phyloP scores from a whole-genome alignment of 2,888 invertebrate species.

The Sisyra nigra region DNA sequence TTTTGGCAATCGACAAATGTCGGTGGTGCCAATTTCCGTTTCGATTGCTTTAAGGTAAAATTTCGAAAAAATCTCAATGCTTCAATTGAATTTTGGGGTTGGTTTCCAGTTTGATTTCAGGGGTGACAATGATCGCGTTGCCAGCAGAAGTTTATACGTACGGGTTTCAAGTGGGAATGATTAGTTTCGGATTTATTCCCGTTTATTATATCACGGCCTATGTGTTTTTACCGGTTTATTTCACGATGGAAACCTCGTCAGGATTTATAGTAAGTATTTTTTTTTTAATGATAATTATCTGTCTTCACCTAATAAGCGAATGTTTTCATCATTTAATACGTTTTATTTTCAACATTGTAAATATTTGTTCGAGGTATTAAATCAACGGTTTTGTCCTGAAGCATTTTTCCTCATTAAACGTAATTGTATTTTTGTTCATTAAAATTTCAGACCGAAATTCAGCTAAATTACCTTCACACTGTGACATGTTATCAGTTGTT shows the following conservation, averaged over 20 bases:
- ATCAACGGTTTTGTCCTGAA: no score
- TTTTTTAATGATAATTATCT: not conserved
- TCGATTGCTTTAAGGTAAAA: conserved; percentile 4
- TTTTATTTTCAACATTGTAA: conserved; percentile 4
- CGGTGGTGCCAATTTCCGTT: conserved; percentile 1
- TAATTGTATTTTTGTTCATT: no score
- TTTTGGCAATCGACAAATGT: not conserved
- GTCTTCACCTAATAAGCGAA: not conserved
- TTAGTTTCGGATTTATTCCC: not conserved
- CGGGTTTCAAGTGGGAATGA: conserved; percentile 2
- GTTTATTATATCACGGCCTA: conserved; percentile 1
- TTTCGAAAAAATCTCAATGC: not conserved
- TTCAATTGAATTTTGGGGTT: not conserved
- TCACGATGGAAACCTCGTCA: conserved; percentile 2
- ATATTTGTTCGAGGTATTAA: no score
- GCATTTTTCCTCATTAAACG: no score
- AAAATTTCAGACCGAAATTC: no score
- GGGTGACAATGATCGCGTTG: conserved; percentile 1
- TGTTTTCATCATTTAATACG: not conserved
- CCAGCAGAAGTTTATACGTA: conserved; percentile 3
- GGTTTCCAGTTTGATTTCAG: conserved; percentile 1
- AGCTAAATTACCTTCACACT: no score
- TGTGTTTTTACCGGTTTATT: conserved; percentile 1
- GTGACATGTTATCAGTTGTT: no score
- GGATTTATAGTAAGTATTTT: conserved; percentile 1